A percentile compares a stretch with the other conserved stretches of the same genome.
Conservation (phyloP, 2,113 vertebrate genomes). For the Spea bombifrons region DNA sequence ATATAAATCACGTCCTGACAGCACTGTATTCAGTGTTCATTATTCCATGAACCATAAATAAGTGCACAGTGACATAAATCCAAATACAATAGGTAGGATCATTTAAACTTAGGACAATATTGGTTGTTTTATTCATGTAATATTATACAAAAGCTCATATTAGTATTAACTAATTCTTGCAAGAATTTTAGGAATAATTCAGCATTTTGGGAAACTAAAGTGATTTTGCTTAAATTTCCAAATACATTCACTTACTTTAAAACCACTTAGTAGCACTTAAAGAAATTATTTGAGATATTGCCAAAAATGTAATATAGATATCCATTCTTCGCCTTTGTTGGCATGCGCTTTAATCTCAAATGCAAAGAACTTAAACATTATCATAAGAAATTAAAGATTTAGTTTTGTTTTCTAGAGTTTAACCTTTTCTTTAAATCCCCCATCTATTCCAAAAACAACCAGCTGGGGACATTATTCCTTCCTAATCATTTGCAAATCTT, state of each 20-base stretch:
- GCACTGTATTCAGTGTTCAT: constrained; percentile 2
- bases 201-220: neutral
- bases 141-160: neutral
- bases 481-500: too few species aligned
- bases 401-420: too few species aligned
- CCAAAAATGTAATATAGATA: constrained; percentile 16
- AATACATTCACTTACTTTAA: constrained; percentile 26
- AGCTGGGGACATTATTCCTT: too few species aligned
- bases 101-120: constrained; percentile 6
- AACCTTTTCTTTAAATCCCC: too few species aligned
- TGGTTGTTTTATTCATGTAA: neutral
- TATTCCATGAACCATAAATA: neutral
- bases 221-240: constrained; percentile 3
- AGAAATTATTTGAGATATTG: constrained; percentile 12
- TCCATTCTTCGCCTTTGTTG: neutral
- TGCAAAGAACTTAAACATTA: too few species aligned
- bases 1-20: constrained; percentile 13
- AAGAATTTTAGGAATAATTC: neutral
- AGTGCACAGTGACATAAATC: neutral
- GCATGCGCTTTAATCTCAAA: neutral
- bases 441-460: too few species aligned
- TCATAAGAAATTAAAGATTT: too few species aligned
- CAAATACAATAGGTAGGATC: neutral
- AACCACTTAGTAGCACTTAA: constrained; percentile 44
- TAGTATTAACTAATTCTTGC: neutral